Evolutionary conservation across 2,888 invertebrate species (phyloP).

Genomic region (Latrodectus elegans): DNA sequence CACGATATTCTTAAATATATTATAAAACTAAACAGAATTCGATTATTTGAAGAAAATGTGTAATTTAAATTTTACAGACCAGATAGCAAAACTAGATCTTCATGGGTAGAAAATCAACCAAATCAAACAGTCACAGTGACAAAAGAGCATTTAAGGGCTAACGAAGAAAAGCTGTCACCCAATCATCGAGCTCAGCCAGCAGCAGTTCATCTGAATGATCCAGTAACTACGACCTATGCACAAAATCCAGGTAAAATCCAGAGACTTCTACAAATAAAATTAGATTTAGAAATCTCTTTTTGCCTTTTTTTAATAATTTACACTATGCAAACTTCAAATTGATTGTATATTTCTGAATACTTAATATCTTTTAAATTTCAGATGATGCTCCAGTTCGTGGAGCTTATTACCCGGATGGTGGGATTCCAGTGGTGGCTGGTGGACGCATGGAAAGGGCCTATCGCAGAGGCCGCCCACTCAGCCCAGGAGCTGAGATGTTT

Average conservation of each 20-base stretch:
- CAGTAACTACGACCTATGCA: slow-evolving; percentile 56
- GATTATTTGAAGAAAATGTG: not conserved
- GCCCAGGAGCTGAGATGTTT: slow-evolving; percentile 47
- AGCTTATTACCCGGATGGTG: slow-evolving; percentile 42
- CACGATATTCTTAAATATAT: no score
- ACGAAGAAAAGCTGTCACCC: slow-evolving; percentile 28
- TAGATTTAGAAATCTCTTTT: not conserved
- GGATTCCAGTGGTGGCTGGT: slow-evolving; percentile 44
- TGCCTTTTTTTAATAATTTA: not conserved
- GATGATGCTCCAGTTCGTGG: slow-evolving; percentile 32
- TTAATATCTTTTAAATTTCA: not conserved
- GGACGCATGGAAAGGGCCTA: slow-evolving; percentile 64
- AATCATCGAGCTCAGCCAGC: slow-evolving; percentile 47
- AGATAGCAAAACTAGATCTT: slow-evolving; percentile 36
- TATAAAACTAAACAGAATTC: no score
- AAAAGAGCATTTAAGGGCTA: slow-evolving; percentile 24
- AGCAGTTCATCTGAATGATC: slow-evolving; percentile 44
- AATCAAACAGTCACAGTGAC: slow-evolving; percentile 1
- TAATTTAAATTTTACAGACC: slow-evolving; percentile 2
- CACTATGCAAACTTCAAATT: not conserved
- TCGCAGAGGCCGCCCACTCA: slow-evolving; percentile 46
- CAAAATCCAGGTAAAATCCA: slow-evolving; percentile 32
- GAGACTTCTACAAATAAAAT: not conserved
- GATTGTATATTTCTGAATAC: not conserved
- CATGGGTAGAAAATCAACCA: slow-evolving; percentile 27